Evolutionary conservation across 1,140 invertebrate species (phyloP).

Genomic region (Drosophila melanica): DNA sequence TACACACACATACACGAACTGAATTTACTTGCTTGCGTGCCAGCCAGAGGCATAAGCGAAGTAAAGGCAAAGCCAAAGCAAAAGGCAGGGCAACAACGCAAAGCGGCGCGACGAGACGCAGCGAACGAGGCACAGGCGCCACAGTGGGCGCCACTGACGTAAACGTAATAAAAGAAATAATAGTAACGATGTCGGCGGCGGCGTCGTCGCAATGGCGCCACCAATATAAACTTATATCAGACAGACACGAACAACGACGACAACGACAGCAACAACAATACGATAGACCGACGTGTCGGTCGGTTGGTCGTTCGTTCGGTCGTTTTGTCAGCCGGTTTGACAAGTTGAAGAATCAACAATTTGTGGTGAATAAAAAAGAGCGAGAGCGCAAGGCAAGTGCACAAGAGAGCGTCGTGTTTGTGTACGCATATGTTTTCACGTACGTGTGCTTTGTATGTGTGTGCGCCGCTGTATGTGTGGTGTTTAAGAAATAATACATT

Average conservation of each 20-base stretch:
- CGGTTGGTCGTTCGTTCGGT: conserved; percentile 48
- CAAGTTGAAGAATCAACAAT: conserved; percentile 82
- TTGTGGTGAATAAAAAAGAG: conserved; percentile 69
- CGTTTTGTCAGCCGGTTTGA: conserved; percentile 79
- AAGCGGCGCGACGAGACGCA: conserved; percentile 32
- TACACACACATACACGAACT: conserved; percentile 44
- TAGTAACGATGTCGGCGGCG: conserved; percentile 82
- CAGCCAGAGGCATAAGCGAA: conserved; percentile 46
- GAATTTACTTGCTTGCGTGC: conserved; percentile 75
- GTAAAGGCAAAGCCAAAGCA: conserved; percentile 26
- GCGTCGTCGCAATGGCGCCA: conserved; percentile 81
- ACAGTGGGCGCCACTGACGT: conserved; percentile 83
- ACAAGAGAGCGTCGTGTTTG: conserved; percentile 32
- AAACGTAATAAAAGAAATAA: conserved; percentile 84
- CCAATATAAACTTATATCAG: conserved; percentile 81
- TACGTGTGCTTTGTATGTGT: background rate
- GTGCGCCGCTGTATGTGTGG: conserved; percentile 17
- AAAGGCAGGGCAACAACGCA: conserved; percentile 40
- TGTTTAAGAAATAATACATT: conserved; percentile 40
- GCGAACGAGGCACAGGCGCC: conserved; percentile 71
- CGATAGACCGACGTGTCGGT: conserved; percentile 44
- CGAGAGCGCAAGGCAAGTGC: conserved; percentile 45
- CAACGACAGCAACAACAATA: conserved; percentile 44
- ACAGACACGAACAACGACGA: conserved; percentile 64
- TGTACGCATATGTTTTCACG: conserved; percentile 2